Evolutionary conservation across 1,140 invertebrate species (phyloP).

Genomic region (Anoplolepis gracilipes): DNA sequence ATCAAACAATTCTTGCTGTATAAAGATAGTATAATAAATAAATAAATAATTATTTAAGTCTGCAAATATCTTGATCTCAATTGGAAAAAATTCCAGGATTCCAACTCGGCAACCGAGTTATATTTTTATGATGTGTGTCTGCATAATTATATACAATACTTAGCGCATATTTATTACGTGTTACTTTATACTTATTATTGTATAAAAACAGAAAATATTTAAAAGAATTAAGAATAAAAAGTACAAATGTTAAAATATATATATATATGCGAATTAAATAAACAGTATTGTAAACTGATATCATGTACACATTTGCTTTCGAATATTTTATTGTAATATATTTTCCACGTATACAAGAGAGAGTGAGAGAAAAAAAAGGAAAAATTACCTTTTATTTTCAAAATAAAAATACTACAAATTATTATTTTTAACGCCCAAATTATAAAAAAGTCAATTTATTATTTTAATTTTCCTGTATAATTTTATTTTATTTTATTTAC

Average conservation of each 20-base stretch:
- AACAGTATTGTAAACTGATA: neutral
- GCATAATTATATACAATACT: constrained; percentile 17
- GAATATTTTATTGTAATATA: neutral
- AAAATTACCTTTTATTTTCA: neutral
- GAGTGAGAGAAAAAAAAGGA: too few relatives aligned
- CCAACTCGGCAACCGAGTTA: neutral
- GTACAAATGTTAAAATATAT: constrained; percentile 21
- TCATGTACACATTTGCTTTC: neutral
- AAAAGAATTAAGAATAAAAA: too few relatives aligned
- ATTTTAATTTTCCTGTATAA: neutral
- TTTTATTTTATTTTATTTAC: neutral
- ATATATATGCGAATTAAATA: constrained; percentile 12
- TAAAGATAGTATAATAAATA: neutral
- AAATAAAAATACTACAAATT: neutral
- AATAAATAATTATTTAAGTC: constrained; percentile 10
- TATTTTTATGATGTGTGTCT: constrained; percentile 17
- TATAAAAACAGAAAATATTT: neutral
- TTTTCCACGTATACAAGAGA: neutral
- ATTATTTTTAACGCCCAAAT: neutral
- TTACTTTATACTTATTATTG: constrained; percentile 3
- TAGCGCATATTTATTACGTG: neutral
- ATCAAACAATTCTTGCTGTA: neutral
- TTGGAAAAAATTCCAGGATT: neutral
- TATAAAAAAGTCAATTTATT: neutral
- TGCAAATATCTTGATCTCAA: constrained; percentile 25